Evolutionary conservation across 2,113 vertebrate species (phyloP), one percentile per base, ranked within the genome.

Genomic region (Sinosuthora webbiana): DNA sequence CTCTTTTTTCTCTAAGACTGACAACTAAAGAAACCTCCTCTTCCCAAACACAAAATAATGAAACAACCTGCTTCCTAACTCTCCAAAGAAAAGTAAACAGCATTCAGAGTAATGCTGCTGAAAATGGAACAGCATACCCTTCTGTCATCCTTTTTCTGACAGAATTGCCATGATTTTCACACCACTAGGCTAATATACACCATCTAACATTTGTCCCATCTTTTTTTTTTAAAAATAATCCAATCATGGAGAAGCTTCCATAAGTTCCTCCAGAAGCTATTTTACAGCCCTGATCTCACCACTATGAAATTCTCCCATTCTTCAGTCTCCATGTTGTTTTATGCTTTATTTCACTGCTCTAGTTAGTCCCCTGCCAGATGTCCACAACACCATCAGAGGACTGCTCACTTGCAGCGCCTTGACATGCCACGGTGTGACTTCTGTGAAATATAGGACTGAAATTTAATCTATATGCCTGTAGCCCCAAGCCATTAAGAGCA

Each of bases 381-480:
- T 31, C 80, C 69, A 42, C 9, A 70, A 47, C 19, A 7, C 68
- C 47, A 35, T 71, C 74, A 44, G 64, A 71, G 57, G 33, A 27
- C 64, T 89, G 76, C 77, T 81, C 73, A 13, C 64, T 70, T 27
- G 79, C 8, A 60, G 87, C 2, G 4, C 89, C 93, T 95, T 94
- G 91, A 94, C 81, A 64, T 31, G 89, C 77, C 93, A 83, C 60
- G 0, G 1, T 5, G 13, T 84, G 89, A 79, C 77, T 94, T 37
- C 27, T 1, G 1, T 92, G 83, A 96, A 95, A 96, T 96, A 92
- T 31, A 84, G 89, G 83, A n/a, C 77, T 69, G 91, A 79, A 89
- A 95, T 92, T 91, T 68, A 91, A 92, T 91, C 94, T 94, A 45
- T 28, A 2, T 27, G 22, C 77, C 87, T n/a, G 45, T 45, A 82